Base-by-base conservation (phyloP, 1,140 invertebrate species). In the Gryon sp. region DNA sequence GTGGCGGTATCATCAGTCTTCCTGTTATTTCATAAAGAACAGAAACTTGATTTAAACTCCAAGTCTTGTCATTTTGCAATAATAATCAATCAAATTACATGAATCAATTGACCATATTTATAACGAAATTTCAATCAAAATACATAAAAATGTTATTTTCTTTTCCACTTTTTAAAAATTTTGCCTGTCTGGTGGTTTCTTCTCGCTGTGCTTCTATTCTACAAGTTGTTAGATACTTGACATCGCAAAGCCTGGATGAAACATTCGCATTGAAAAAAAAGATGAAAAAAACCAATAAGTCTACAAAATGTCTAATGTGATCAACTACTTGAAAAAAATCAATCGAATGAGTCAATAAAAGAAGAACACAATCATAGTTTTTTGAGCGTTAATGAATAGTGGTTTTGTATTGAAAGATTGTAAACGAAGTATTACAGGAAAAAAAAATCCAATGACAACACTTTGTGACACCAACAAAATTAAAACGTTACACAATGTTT, bases 1-100 rank as follows among this genome's bases (percentile, higher is more conserved):
- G 85, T 20, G 89, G 87, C 41, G 90, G 90, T 70, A 92, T 87
- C 83, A 92, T 90, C 38, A 90, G 90, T 79, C 91, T 91, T 76
- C 90, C 91, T 91, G 79, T 16, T 76, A 50, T 22, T n/a, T n/a
- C 34, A 55, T 40, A 34, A 62, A 62, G 41, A 55, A 46, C 6
- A 20, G 41, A 32, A 43, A 30, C 18, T 30, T 24, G 18, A 41
- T 32, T 28, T 11, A 12, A 34, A n/a, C n/a, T n/a, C n/a, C n/a
- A n/a, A n/a, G n/a, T n/a, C n/a, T n/a, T n/a, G n/a, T n/a, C n/a
- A n/a, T n/a, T n/a, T n/a, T n/a, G n/a, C n/a, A n/a, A n/a, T n/a
- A n/a, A 20, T 20, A 3, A 65, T 41, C 22, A 6, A 16, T 18
- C 16, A 4, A 2, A 40, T n/a, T 19, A n/a, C 0, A 40, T 2